Conservation (phyloP, 2,797 vertebrate genomes). For the Staurois parvus region DNA sequence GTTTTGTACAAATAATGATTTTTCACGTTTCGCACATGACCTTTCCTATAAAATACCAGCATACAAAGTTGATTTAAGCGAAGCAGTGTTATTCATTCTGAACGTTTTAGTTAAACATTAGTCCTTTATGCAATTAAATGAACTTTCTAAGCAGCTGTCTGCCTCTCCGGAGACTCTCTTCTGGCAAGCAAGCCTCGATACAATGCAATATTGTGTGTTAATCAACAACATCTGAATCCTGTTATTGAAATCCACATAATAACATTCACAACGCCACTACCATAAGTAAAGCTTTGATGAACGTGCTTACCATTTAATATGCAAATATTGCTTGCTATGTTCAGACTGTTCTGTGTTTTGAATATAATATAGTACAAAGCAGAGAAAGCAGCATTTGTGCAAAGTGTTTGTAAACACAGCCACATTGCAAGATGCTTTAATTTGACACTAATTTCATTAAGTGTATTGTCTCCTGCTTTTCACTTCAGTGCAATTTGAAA, state of each 20-base stretch:
- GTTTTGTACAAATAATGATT: slow-evolving; percentile 39
- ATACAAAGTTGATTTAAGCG: slow-evolving; percentile 30
- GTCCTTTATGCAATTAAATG: slow-evolving; percentile 60
- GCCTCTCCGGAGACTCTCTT: slow-evolving; percentile 42
- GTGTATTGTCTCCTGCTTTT: not conserved
- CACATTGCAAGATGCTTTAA: slow-evolving; percentile 1
- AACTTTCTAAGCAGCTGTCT: slow-evolving; percentile 55
- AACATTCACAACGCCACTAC: slow-evolving; percentile 47
- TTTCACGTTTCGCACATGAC: slow-evolving; percentile 24
- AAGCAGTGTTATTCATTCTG: slow-evolving; percentile 50
- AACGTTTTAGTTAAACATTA: slow-evolving; percentile 52
- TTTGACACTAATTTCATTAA: not conserved
- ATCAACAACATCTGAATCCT: slow-evolving; percentile 46
- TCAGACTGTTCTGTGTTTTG: slow-evolving; percentile 27
- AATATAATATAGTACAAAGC: slow-evolving; percentile 53
- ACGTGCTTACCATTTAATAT: slow-evolving; percentile 59
- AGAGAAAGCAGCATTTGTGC: slow-evolving; percentile 11
- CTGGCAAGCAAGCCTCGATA: slow-evolving; percentile 36
- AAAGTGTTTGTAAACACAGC: slow-evolving; percentile 41
- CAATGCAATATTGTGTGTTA: slow-evolving; percentile 41
- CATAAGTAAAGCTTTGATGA: slow-evolving; percentile 50
- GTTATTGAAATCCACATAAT: slow-evolving; percentile 53
- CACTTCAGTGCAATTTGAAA: not conserved
- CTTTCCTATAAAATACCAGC: slow-evolving; percentile 50
- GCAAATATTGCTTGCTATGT: slow-evolving; percentile 55